Conservation (phyloP, 53 echinoderm and acorn worm genomes). For the Stichopus horrens region DNA sequence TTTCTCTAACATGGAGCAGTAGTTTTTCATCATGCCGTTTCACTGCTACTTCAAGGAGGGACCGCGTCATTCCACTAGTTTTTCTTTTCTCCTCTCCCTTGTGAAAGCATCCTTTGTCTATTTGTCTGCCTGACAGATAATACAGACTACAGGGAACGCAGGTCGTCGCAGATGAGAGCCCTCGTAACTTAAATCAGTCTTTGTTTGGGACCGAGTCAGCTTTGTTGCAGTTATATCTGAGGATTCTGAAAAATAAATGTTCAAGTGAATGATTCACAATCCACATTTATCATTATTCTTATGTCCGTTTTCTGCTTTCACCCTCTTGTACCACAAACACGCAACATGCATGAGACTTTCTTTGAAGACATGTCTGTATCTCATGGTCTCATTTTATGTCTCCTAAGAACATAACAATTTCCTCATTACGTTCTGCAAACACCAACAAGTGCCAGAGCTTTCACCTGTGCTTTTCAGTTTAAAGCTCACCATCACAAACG, state of each 20-base stretch:
- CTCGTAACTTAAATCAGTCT: conserved; percentile 5
- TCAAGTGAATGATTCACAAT: background rate
- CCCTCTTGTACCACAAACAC: too few species aligned
- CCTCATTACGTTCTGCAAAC: too few species aligned
- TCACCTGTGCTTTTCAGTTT: too few species aligned
- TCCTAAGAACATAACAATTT: too few species aligned
- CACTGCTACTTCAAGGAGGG: background rate
- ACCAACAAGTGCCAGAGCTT: too few species aligned
- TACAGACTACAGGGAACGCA: background rate
- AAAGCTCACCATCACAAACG: too few species aligned
- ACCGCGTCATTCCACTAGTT: background rate
- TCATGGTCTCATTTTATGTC: too few species aligned
- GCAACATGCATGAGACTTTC: too few species aligned
- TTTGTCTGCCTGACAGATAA: background rate
- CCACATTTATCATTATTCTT: too few species aligned
- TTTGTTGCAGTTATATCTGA: background rate
- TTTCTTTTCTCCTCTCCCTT: background rate
- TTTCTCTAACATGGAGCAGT: background rate
- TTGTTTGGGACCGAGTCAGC: conserved; percentile 5
- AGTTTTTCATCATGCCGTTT: background rate
- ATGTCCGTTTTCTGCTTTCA: too few species aligned
- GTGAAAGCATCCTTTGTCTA: background rate
- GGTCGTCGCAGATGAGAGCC: conserved; percentile 7
- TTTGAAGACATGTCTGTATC: too few species aligned
- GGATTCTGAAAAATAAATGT: background rate